Base-by-base conservation (phyloP, 2,888 invertebrate species). In the Caenorhabditis sinica region DNA sequence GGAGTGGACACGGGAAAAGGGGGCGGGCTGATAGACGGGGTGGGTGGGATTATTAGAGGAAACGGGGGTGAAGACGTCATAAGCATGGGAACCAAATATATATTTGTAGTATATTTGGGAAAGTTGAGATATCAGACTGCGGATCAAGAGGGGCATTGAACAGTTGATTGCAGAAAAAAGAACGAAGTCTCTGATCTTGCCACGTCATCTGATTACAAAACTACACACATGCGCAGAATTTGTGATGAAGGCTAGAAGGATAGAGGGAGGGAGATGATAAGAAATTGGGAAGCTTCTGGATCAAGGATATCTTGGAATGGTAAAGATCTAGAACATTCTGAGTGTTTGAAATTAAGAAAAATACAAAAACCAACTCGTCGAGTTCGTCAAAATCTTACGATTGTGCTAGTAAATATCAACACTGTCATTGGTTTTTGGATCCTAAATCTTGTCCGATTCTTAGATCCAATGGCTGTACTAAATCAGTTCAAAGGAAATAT, bases 151-250 rank as follows among this genome's bases (percentile, higher is more conserved):
- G 69, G 71, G 43, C 69, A 71, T 17, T 36, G 72, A 80, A 73
- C 72, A 80, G 40, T 72, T 56, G 65, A 49, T 65, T 72, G 80
- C 80, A 80, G 72, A 80, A 72, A 58, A 80, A 23, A 66, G 30
- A 65, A 79, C 71, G 63, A 72, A 71, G 71, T 80, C 72, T 80
- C 72, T 66, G 72, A 63, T 60, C 72, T 80, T 66, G 72, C 66
- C 80, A 80, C 80, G 72, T 80, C 72, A 77, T 61, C 28, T 60
- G 43, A 43, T 49, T 30, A 69, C 61, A 63, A 74, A 49, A 49
- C 53, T 66, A 76, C 30, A 66, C 53, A 65, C 56, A 56, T 30
- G 20, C 28, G 2, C 15, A 56, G 36, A 56, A 25, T 5, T 49
- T 33, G n/a, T n/a, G 33, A 33, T 33, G 72, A 33, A 23, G 49